These are phyloP conservation scores for Sebastes iracundus DNA, from an alignment of 2,797 vertebrate species.

Conservation along the genomic window DNA sequence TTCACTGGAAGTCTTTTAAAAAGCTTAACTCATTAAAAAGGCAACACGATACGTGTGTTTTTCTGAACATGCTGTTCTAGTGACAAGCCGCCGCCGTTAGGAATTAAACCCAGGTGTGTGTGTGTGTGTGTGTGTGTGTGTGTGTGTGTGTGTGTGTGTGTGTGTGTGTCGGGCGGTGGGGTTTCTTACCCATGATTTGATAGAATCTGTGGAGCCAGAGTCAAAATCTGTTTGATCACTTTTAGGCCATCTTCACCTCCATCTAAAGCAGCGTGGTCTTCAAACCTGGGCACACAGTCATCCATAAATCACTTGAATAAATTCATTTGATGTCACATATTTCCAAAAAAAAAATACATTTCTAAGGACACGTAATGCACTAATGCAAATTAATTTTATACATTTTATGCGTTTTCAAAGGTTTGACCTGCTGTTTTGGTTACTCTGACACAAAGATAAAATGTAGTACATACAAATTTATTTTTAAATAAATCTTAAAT, in stretches of 20 bases:
- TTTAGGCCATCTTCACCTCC: conserved; percentile 91
- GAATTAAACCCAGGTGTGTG: conserved; percentile 67
- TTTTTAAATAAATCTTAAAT: not conserved
- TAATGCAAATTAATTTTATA: not conserved
- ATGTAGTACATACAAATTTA: not conserved
- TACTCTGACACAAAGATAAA: not conserved
- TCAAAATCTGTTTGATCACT: conserved; percentile 87
- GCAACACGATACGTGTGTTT: conserved; percentile 67
- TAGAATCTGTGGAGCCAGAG: conserved; percentile 85
- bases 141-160: not conserved
- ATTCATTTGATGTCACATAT: not conserved
- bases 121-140: not conserved
- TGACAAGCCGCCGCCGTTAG: conserved; percentile 44
- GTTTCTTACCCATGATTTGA: conserved; percentile 86
- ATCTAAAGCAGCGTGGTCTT: conserved; percentile 90
- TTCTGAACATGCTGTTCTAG: conserved; percentile 60
- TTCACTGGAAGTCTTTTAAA: conserved; percentile 48
- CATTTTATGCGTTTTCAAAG: not conserved
- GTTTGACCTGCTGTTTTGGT: not conserved
- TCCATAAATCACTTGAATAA: not conserved
- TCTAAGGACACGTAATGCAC: not conserved
- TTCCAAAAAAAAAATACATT: not conserved
- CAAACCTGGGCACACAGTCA: conserved; percentile 84
- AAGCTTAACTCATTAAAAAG: conserved; percentile 60
- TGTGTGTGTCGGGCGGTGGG: not conserved